Evolutionary conservation across 1,140 invertebrate genomes (phyloP), one percentile per base, ranked within the genome.

Genomic region (Pogonomyrmex californicus): DNA sequence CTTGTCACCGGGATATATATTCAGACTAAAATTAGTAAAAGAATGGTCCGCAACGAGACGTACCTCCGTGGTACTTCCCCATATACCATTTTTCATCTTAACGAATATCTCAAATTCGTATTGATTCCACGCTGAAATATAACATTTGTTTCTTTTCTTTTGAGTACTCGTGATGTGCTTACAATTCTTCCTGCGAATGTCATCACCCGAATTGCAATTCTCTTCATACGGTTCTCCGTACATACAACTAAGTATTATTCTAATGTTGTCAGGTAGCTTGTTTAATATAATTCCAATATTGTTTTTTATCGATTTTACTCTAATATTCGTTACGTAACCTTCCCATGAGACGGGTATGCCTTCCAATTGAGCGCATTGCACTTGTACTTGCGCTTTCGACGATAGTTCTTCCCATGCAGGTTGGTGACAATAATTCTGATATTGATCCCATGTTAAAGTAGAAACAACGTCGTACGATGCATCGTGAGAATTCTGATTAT

Each of bases 41-140:
- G 96, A 96, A 91, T 97, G 95, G 51, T 95, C 94, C n/a, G 96
- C 97, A 2, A 96, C 89, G 0, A 98, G 89, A 1, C 95, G 91
- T 1, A 98, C 95, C 86, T 97, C 96, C 0, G 97, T 95, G 36
- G 96, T 96, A 41, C 96, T 96, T 4, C 97, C 96, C 90, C 97
- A 95, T 38, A 97, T 96, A 0, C 97, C 96, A 0, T 96, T 96
- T 86, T 97, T 96, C 96, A 98, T 97, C 87, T 96, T 96, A 0
- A 98, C 94, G 54, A 94, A 95, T 6, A 98, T 96, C 94, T 98
- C 97, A 91, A 97, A 97, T 79, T 97, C 97, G 90, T 97, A 97
- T 89, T 95, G 96, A 93, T 98, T 96, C 95, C 97, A 97, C 60
- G 96, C 95, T 41, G 97, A 94, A n/a, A 98, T 93, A 87, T 97